A percentile compares a stretch with the other conserved stretches of the same genome.
Evolutionary conservation across 2,797 vertebrate genomes (phyloP).

Genomic region (Lateolabrax maculatus): DNA sequence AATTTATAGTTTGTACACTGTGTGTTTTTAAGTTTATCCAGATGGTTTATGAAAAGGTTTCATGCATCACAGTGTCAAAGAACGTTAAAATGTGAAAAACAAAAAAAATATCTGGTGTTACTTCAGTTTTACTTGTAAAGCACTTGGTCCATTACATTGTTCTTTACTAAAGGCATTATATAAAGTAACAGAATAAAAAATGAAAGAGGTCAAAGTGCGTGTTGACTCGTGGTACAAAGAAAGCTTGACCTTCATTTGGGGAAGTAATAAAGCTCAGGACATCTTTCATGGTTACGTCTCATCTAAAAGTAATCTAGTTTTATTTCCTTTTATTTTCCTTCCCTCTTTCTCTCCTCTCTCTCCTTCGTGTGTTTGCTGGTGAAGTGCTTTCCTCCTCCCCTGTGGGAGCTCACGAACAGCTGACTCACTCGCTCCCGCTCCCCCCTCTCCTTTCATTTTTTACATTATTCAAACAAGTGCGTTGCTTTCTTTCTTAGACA

Average conservation of each 20-base stretch:
- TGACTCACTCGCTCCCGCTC: conserved; percentile 66
- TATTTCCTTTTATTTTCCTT: conserved; percentile 16
- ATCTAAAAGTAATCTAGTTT: conserved; percentile 23
- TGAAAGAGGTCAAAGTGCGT: not conserved
- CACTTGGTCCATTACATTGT: not conserved
- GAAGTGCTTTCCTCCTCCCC: conserved; percentile 59
- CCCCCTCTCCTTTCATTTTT: conserved; percentile 58
- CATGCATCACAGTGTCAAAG: not conserved
- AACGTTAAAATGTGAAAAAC: not conserved
- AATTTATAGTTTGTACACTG: not conserved
- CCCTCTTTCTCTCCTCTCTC: conserved; percentile 18
- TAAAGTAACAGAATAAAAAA: not conserved
- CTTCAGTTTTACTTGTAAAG: not conserved
- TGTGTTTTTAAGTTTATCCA: not conserved
- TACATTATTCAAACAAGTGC: conserved; percentile 71
- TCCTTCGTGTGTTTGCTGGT: conserved; percentile 39
- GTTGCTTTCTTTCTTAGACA: conserved; percentile 61
- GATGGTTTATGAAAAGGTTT: not conserved
- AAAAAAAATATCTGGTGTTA: not conserved
- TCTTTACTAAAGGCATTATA: not conserved
- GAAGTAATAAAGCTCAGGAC: conserved; percentile 15
- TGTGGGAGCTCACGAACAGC: conserved; percentile 69
- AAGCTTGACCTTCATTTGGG: conserved; percentile 11
- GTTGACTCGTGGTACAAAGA: not conserved
- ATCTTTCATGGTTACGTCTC: conserved; percentile 20